A percentile compares a stretch with the other conserved stretches of the same genome.
Evolutionary conservation across 2,113 vertebrate species (phyloP).

Genomic region (Zosterops japonicus): DNA sequence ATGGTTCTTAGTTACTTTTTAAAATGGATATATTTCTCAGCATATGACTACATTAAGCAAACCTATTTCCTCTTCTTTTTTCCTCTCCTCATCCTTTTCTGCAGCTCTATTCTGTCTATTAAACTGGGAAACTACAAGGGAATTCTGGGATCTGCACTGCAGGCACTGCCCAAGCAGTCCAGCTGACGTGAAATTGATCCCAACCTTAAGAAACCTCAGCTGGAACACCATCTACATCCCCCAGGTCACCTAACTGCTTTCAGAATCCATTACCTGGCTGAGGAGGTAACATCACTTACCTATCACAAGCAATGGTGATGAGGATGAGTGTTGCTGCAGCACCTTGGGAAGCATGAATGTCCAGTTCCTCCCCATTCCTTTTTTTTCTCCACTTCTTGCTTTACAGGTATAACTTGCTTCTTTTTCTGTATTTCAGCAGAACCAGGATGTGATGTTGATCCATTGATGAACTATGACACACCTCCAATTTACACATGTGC

Average conservation of each 20-base stretch:
- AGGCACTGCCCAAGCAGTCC: not conserved
- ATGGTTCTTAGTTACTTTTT: not conserved
- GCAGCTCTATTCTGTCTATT: not conserved
- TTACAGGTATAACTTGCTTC: not conserved
- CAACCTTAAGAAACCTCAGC: not conserved
- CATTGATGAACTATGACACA: not conserved
- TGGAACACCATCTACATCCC: not conserved
- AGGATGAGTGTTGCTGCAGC: not conserved
- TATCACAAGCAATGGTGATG: fast-evolving
- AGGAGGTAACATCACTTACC: not conserved
- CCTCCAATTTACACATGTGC: not conserved
- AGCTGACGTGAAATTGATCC: not conserved
- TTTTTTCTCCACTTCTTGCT: not conserved
- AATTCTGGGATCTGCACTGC: not conserved
- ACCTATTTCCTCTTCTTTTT: not conserved
- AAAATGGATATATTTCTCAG: not conserved
- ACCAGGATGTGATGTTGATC: not conserved
- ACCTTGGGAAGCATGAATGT: not conserved
- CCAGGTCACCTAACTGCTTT: not conserved
- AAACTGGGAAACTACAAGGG: not conserved
- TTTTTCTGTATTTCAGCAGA: not conserved
- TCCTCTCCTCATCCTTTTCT: not conserved
- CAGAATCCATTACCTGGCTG: too few relatives aligned
- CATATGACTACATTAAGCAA: not conserved
- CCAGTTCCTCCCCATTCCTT: not conserved